Percentiles rank a stretch among this genome's conserved stretches.
Conservation (phyloP, 2,797 vertebrate genomes). For the Hydrocynus forskahlii region DNA sequence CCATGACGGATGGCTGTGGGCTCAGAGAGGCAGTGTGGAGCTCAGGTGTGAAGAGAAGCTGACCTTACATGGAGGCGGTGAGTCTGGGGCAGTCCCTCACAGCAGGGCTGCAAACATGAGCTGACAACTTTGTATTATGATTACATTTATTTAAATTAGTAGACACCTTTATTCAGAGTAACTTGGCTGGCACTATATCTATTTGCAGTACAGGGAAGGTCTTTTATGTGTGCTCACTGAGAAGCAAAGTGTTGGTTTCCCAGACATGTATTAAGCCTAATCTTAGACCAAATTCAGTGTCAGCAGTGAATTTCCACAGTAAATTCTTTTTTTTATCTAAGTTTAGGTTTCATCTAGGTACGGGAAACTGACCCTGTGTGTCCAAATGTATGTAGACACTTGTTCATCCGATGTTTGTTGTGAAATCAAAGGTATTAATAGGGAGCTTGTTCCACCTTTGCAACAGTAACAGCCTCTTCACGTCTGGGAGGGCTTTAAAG, state of each 20-base stretch:
- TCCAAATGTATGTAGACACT: background rate
- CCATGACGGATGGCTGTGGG: conserved; percentile 48
- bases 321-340: too few relatives aligned
- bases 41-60: conserved; percentile 49
- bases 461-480: too few relatives aligned
- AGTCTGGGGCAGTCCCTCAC: conserved; percentile 18
- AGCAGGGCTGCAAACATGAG: background rate
- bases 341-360: too few relatives aligned
- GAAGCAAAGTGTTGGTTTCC: background rate
- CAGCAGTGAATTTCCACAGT: too few relatives aligned
- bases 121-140: background rate
- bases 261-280: too few relatives aligned
- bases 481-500: too few relatives aligned
- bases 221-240: background rate
- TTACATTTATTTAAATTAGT: background rate
- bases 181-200: background rate
- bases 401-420: background rate
- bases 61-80: background rate
- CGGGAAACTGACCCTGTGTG: background rate
- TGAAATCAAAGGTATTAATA: too few relatives aligned
- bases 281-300: too few relatives aligned
- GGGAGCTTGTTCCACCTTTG: too few relatives aligned
- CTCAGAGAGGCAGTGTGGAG: conserved; percentile 45
- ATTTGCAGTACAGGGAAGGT: background rate
- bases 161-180: background rate